Evolutionary conservation across 2,113 vertebrate species (phyloP), one percentile per base, ranked within the genome.

Genomic region (Salvelinus namaycush): DNA sequence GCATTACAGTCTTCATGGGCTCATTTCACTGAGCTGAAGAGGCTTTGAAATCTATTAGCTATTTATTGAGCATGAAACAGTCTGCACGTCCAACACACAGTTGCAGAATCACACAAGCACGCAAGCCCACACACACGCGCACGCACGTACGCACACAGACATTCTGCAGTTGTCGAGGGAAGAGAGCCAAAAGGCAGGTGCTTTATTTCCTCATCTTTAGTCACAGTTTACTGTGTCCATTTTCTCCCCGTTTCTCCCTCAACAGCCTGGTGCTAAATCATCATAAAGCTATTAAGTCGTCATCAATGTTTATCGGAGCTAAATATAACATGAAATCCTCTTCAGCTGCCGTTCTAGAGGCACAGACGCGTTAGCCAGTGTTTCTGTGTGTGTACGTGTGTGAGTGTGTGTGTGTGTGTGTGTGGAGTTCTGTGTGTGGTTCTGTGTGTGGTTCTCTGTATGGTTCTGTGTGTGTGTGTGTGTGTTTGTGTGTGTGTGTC

Each of bases 191-290:
- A 16, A 39, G n/a, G 16, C 20, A 81, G 81, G 72, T 71, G 79
- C 67, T 76, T 79, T 81, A 81, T 89, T 88, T 87, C 78, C 77
- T 81, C 68, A 75, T 79, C 78, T 86, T 83, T 64, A 83, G 81
- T 87, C 18, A 68, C 5, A n/a, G 29, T 68, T 39, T 80, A 70
- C 80, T 79, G 48, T 77, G 67, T 78, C 83, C 73, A 51, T 27
- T 51, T 79, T 79, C 73, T 79, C 68, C n/a, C 24, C 24, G 75
- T 64, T 62, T 70, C 4, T 14, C 74, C 72, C 86, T 77, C 82
- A 74, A 79, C 86, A 77, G 86, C 79, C 80, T 60, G 57, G 57
- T 60, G 20, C 87, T 88, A 84, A 88, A 89, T 88, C 87, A 79
- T 80, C 75, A 72, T 79, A 80, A 59, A 76, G 70, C 66, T 76